These are phyloP conservation scores for Ageneiosus marmoratus DNA, from an alignment of 2,113 vertebrate species.

Conservation along the genomic window DNA sequence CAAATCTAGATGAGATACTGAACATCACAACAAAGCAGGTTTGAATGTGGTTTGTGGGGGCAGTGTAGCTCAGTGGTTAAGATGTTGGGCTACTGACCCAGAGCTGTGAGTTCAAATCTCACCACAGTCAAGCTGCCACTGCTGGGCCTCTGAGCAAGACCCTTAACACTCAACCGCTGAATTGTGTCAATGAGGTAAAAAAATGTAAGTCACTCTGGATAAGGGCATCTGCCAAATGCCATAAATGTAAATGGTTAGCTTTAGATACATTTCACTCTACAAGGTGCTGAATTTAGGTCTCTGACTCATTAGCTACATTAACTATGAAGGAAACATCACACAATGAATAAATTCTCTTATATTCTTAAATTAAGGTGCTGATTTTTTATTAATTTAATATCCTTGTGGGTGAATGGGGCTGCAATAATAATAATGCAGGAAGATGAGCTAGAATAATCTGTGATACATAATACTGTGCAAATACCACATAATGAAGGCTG, in stretches of 20 bases:
- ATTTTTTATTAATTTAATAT: not conserved
- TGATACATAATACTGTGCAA: not conserved
- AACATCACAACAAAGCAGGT: not conserved
- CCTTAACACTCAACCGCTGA: too few relatives aligned
- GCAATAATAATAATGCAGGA: not conserved
- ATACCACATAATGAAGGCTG: too few relatives aligned
- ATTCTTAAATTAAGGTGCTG: not conserved
- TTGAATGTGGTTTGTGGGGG: not conserved
- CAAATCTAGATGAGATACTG: not conserved
- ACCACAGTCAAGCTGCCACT: too few relatives aligned
- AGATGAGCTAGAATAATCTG: not conserved
- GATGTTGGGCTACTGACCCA: too few relatives aligned
- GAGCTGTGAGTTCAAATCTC: too few relatives aligned
- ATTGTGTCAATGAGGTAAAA: too few relatives aligned
- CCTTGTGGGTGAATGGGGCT: not conserved
- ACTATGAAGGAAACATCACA: not conserved
- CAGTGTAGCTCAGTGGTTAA: too few relatives aligned
- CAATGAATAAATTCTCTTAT: not conserved
- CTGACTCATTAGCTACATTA: not conserved
- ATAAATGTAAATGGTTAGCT: too few relatives aligned
- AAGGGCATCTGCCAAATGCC: too few relatives aligned
- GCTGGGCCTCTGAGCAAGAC: too few relatives aligned
- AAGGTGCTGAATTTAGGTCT: not conserved
- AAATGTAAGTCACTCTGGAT: too few relatives aligned
- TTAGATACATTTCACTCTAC: not conserved